phyloP scores from a whole-genome alignment of 2,113 vertebrate species.

The Odontophorus gujanensis region DNA sequence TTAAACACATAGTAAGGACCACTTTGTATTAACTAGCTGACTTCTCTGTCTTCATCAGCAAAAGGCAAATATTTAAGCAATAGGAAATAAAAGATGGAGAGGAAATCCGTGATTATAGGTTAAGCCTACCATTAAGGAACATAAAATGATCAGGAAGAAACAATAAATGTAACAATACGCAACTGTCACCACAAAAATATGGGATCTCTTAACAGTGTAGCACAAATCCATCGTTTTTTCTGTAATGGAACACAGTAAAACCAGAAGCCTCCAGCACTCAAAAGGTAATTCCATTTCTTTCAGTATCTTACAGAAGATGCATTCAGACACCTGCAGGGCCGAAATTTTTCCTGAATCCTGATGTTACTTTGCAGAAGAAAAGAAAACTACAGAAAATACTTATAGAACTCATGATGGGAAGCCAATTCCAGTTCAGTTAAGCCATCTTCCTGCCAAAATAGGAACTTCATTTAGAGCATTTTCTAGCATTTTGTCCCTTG shows the following conservation, averaged over 20 bases:
- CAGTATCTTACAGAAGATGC: not conserved
- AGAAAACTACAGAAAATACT: slow-evolving; percentile 20
- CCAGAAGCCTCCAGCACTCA: not conserved
- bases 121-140: not conserved
- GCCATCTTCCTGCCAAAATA: not conserved
- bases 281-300: slow-evolving; percentile 28
- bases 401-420: not conserved
- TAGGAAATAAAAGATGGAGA: not conserved
- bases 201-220: not conserved
- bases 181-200: not conserved
- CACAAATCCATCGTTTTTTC: not conserved
- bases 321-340: not conserved
- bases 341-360: not conserved
- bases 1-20: not conserved
- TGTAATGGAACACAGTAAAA: not conserved
- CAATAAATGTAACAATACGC: not conserved
- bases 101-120: not conserved
- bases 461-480: not conserved
- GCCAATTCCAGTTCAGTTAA: not conserved
- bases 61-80: not conserved
- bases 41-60: not conserved
- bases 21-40: not conserved
- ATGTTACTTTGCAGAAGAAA: not conserved
- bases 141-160: not conserved
- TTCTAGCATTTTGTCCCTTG: not conserved